A percentile compares a stretch with the other conserved stretches of the same genome.
Evolutionary conservation across 2,888 invertebrate species (phyloP).

Genomic region (Microctonus aethiopoides): DNA sequence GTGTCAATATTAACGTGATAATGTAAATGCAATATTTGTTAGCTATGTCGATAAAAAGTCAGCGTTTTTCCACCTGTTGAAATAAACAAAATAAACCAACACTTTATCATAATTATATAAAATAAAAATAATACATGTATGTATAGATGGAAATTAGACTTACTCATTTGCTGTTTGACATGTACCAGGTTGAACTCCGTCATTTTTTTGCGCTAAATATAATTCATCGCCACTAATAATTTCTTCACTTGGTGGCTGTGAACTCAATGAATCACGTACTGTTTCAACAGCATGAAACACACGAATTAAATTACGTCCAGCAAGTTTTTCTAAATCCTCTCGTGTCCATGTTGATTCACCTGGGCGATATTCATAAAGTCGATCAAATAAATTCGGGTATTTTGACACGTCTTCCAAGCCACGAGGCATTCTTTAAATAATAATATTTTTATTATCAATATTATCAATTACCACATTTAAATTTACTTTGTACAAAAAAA

Average conservation of each 20-base stretch:
- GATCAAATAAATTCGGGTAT: slow-evolving; percentile 68
- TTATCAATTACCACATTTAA: background rate
- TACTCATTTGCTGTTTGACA: slow-evolving; percentile 58
- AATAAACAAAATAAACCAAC: background rate
- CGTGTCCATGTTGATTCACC: slow-evolving; percentile 63
- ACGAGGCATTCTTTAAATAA: slow-evolving; percentile 61
- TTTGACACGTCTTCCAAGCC: slow-evolving; percentile 70
- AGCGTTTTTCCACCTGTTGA: slow-evolving; percentile 30
- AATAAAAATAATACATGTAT: background rate
- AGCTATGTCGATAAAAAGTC: background rate
- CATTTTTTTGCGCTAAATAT: slow-evolving; percentile 45
- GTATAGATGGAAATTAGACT: slow-evolving; percentile 27
- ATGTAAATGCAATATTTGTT: background rate
- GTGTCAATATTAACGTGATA: background rate
- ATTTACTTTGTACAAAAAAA: background rate
- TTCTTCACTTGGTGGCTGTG: slow-evolving; percentile 47
- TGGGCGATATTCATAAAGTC: slow-evolving; percentile 55
- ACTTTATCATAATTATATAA: background rate
- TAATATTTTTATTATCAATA: slow-evolving; percentile 1
- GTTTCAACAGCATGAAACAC: slow-evolving; percentile 66
- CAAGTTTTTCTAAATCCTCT: slow-evolving; percentile 68
- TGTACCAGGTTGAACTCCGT: slow-evolving; percentile 45
- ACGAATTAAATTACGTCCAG: slow-evolving; percentile 68
- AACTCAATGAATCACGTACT: slow-evolving; percentile 49
- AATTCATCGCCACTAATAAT: slow-evolving; percentile 50